phyloP scores from a whole-genome alignment of 2,113 vertebrate genomes.

The Ceuthmochares aereus region DNA sequence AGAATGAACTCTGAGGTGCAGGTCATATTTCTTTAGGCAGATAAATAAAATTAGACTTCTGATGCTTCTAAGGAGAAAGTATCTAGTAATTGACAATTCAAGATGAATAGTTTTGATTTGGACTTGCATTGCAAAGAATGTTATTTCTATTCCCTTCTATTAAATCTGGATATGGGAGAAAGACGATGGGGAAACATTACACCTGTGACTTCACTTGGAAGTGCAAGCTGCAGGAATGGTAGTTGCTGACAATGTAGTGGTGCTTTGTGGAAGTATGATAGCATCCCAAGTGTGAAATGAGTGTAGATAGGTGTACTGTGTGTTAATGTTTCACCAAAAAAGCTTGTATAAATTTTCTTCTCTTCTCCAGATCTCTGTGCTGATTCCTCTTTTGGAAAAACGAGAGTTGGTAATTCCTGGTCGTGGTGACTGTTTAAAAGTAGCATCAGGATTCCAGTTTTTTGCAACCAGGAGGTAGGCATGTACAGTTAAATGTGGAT shows the following conservation, averaged over 20 bases:
- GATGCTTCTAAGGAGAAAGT: background rate
- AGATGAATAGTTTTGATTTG: background rate
- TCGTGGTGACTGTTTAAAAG: conserved; percentile 89
- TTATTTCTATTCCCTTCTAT: background rate
- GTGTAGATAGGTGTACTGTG: background rate
- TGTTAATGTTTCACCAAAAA: background rate
- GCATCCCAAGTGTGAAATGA: background rate
- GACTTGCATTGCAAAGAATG: background rate
- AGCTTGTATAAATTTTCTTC: background rate
- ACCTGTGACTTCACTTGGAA: background rate
- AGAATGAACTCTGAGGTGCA: background rate
- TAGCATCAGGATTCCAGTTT: conserved; percentile 92
- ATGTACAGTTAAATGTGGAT: background rate
- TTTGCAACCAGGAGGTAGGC: conserved; percentile 95
- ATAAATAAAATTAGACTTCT: background rate
- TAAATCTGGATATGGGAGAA: background rate
- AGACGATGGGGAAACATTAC: background rate
- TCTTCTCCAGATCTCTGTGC: conserved; percentile 86
- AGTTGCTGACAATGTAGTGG: background rate
- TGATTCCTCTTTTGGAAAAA: conserved; percentile 95
- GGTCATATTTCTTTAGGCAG: background rate
- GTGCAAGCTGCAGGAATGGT: background rate
- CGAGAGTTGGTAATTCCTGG: conserved; percentile 92
- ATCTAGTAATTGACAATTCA: background rate
- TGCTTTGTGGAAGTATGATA: background rate